These are phyloP conservation scores for Heteronetta atricapilla DNA, from an alignment of 2,113 vertebrate genomes.

Conservation along the genomic window DNA sequence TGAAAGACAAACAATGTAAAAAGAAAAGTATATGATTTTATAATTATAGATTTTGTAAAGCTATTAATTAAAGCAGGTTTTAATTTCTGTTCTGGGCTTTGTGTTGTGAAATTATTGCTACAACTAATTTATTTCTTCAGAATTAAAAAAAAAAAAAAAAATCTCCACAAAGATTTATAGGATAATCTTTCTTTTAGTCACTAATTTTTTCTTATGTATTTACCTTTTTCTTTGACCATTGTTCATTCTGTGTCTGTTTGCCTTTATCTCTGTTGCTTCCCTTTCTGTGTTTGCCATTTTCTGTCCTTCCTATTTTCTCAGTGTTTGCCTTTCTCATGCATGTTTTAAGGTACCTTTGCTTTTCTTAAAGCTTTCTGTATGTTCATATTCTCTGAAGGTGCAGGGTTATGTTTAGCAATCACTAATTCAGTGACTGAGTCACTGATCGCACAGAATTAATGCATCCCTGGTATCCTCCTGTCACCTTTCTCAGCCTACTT, in stretches of 20 bases:
- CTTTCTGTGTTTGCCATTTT: conserved; percentile 26
- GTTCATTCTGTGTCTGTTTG: neutral
- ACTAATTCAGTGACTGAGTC: neutral
- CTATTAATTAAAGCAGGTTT: neutral
- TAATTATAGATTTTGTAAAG: neutral
- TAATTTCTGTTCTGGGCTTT: neutral
- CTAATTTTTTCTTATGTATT: neutral
- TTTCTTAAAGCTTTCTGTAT: conserved; percentile 9
- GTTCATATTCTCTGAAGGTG: conserved; percentile 16
- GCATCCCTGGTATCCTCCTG: neutral
- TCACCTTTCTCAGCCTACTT: conserved; percentile 20
- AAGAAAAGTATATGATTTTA: neutral
- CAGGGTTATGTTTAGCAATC: conserved; percentile 10
- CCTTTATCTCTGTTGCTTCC: conserved; percentile 14
- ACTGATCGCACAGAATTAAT: conserved; percentile 12
- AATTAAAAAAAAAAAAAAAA: neutral
- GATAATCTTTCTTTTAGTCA: conserved; percentile 2
- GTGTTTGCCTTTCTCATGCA: conserved; percentile 16
- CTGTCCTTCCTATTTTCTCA: neutral
- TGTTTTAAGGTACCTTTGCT: conserved; percentile 2
- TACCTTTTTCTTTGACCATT: neutral
- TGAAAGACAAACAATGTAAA: neutral
- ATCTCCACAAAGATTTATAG: neutral
- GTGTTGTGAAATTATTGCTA: neutral
- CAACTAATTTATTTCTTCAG: neutral